These are phyloP conservation scores for Piezodorus guildinii DNA, from an alignment of 1,140 invertebrate species.

Conservation along the genomic window DNA sequence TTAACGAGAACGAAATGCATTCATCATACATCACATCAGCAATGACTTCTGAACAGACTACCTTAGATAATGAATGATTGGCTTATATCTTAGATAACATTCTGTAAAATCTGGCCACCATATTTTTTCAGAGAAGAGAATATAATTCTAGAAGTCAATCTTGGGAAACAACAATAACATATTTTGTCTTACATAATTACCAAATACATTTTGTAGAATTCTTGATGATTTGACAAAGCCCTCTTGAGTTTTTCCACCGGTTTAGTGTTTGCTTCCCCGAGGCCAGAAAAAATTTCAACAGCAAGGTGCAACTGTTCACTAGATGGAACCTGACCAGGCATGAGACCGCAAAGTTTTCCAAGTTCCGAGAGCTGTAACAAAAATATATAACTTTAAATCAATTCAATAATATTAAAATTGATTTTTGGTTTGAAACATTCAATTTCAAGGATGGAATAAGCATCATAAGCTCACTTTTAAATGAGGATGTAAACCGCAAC, in stretches of 20 bases:
- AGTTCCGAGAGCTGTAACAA: constrained; percentile 60
- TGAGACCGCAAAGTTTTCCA: constrained; percentile 80
- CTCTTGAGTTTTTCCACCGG: constrained; percentile 75
- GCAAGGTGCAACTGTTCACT: constrained; percentile 78
- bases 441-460: no score
- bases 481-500: no score
- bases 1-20: no score
- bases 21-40: no score
- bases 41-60: no score
- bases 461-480: no score
- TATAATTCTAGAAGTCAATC: neutral
- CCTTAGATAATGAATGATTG: no score
- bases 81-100: no score
- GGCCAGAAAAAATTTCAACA: constrained; percentile 77
- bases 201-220: constrained; percentile 82
- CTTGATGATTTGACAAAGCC: constrained; percentile 76
- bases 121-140: neutral
- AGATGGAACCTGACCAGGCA: constrained; percentile 70
- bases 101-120: no score
- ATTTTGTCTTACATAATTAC: constrained; percentile 33
- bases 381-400: neutral
- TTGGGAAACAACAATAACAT: neutral
- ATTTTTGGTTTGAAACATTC: no score
- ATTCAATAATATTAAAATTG: no score
- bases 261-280: constrained; percentile 53